These are phyloP conservation scores for Pollenia griseotomentosa DNA, from an alignment of 2,888 invertebrate species.

Conservation along the genomic window DNA sequence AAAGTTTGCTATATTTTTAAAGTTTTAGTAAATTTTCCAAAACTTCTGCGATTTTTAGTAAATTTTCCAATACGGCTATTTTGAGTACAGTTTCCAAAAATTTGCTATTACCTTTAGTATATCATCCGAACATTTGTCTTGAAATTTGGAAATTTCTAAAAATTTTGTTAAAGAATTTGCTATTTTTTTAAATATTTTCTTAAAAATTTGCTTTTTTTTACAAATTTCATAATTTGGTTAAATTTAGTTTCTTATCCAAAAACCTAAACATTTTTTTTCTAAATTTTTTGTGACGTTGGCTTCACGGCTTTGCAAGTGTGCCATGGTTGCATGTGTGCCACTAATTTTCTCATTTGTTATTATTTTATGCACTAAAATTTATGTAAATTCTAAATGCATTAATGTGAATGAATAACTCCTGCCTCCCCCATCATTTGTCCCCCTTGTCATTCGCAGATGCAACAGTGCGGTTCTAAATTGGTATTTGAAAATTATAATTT, in stretches of 20 bases:
- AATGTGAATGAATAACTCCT: background rate
- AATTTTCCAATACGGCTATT: no score
- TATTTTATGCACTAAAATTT: slow-evolving; percentile 41
- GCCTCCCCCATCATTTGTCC: background rate
- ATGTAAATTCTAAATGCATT: slow-evolving; percentile 16
- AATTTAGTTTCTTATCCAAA: background rate
- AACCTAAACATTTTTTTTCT: slow-evolving; percentile 21
- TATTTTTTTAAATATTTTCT: background rate
- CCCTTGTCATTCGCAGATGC: background rate
- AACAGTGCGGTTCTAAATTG: slow-evolving; percentile 11
- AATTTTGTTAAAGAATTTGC: no score
- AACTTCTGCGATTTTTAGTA: no score
- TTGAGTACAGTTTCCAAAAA: no score
- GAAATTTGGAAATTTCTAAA: no score
- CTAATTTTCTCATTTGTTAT: slow-evolving; percentile 50
- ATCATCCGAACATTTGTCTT: no score
- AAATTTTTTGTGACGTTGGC: slow-evolving; percentile 29
- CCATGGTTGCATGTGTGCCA: slow-evolving; percentile 33
- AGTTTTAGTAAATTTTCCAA: no score
- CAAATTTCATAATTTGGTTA: background rate
- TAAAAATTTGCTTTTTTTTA: background rate
- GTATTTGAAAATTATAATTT: slow-evolving; percentile 55
- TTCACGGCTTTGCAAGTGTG: slow-evolving; percentile 27
- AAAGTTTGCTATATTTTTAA: no score
- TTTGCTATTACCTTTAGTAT: no score